Evolutionary conservation across 2,888 invertebrate species (phyloP).

Genomic region (Dusona sp.): DNA sequence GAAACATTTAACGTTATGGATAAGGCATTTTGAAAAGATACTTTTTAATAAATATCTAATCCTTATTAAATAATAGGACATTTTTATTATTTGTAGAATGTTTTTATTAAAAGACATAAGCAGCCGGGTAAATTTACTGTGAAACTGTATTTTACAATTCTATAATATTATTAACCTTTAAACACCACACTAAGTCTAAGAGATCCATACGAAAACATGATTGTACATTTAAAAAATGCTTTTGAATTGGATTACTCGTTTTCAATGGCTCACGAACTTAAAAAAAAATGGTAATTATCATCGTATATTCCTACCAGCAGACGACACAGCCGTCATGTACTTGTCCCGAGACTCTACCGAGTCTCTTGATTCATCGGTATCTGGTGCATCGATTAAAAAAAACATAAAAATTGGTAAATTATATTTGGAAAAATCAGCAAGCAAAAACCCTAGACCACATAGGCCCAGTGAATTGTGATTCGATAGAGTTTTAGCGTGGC

Average conservation of each 20-base stretch:
- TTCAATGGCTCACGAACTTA: no score
- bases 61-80: not conserved
- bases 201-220: not conserved
- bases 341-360: no score
- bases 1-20: no score
- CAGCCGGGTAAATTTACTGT: not conserved
- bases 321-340: no score
- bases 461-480: not conserved
- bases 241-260: no score
- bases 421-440: not conserved
- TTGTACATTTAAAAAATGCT: no score
- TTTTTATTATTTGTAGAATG: not conserved
- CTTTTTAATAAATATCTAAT: not conserved
- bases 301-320: no score
- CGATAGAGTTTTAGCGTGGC: not conserved
- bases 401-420: no score
- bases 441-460: not conserved
- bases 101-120: not conserved
- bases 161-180: not conserved
- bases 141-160: no score
- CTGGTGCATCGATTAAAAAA: not conserved
- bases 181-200: not conserved
- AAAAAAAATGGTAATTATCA: no score
- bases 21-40: not conserved
- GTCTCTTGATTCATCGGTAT: no score